These are phyloP conservation scores for Hemiprocne comata DNA, from an alignment of 2,113 vertebrate genomes.

Conservation along the genomic window DNA sequence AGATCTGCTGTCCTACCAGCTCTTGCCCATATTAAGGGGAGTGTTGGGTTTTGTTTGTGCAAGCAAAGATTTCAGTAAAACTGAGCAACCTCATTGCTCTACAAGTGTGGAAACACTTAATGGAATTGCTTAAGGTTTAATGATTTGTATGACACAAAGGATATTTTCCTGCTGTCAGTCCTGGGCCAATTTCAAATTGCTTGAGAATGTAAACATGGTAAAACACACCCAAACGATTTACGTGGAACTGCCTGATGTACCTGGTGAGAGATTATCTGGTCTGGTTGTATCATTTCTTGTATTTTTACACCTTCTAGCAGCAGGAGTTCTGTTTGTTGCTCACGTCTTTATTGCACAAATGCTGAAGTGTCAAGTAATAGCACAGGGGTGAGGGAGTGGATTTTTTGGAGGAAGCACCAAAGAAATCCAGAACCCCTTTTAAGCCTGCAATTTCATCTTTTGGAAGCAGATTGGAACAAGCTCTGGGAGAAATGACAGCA, in stretches of 20 bases:
- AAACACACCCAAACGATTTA: slow-evolving; percentile 27
- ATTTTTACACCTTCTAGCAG: slow-evolving; percentile 17
- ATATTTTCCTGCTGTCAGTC: slow-evolving; percentile 48
- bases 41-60: neutral
- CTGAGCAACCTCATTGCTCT: neutral
- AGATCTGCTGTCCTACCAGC: neutral
- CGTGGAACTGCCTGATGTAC: slow-evolving; percentile 39
- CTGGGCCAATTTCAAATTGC: slow-evolving; percentile 25
- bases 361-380: neutral
- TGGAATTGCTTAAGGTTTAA: slow-evolving; percentile 56
- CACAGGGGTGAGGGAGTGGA: neutral
- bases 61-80: neutral
- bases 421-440: neutral
- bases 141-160: slow-evolving; percentile 33
- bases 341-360: slow-evolving; percentile 27
- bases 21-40: neutral
- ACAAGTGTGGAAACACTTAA: slow-evolving; percentile 8
- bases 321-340: neutral
- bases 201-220: slow-evolving; percentile 14
- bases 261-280: slow-evolving; percentile 34
- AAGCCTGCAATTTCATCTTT: neutral
- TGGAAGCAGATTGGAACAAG: neutral
- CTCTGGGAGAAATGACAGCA: neutral
- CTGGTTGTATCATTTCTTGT: slow-evolving; percentile 2
- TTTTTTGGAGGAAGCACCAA: neutral